A percentile compares a stretch with the other conserved stretches of the same genome.
Conservation (phyloP, 2,888 invertebrate species). For the Cryptocephalus moraei region DNA sequence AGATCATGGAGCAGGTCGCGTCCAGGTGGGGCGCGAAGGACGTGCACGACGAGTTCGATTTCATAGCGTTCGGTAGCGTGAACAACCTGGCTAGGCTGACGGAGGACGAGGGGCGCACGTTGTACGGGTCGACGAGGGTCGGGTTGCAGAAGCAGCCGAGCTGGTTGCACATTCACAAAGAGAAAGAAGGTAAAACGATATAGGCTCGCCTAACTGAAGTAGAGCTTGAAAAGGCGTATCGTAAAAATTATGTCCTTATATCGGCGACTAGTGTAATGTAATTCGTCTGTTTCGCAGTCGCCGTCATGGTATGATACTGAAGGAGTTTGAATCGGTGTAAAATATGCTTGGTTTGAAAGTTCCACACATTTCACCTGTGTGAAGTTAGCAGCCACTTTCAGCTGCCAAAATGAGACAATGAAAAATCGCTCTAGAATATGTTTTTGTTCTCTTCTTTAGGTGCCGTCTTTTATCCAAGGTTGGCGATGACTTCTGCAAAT, state of each 20-base stretch:
- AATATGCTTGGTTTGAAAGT: no score
- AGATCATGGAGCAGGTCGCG: conserved; percentile 29
- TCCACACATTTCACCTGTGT: no score
- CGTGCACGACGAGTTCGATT: conserved; percentile 35
- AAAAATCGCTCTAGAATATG: no score
- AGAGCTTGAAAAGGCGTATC: background rate
- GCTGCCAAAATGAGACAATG: no score
- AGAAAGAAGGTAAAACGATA: conserved; percentile 6
- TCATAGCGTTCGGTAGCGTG: conserved; percentile 31
- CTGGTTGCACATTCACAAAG: conserved; percentile 20
- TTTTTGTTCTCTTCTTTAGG: no score
- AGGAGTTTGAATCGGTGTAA: no score
- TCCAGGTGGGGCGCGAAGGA: conserved; percentile 22
- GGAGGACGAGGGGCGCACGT: conserved; percentile 2
- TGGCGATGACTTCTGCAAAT: no score
- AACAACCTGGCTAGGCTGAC: conserved; percentile 8
- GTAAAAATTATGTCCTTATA: background rate
- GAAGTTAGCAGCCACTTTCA: no score
- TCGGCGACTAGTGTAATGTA: no score
- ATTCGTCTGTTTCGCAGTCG: no score
- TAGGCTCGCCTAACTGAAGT: background rate
- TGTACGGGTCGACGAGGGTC: background rate
- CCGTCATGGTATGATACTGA: no score
- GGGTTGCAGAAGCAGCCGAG: conserved; percentile 19
- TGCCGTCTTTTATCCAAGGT: no score